These are phyloP conservation scores for Pelvicachromis taeniatus DNA, from an alignment of 2,113 vertebrate genomes.

Conservation along the genomic window DNA sequence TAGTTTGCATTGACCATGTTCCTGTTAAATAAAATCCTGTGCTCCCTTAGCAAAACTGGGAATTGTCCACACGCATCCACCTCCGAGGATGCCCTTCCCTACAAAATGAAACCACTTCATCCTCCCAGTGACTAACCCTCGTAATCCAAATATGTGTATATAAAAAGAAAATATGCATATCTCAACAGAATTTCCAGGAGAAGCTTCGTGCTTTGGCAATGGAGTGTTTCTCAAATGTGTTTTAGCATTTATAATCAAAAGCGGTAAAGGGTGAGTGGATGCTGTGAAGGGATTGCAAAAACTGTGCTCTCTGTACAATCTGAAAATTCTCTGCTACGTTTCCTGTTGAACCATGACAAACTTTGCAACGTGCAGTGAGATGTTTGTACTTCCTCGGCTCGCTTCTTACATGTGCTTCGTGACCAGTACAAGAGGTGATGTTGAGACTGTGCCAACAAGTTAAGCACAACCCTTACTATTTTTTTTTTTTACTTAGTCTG, in stretches of 20 bases:
- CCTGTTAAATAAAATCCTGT: neutral
- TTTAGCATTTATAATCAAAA: slow-evolving; percentile 62
- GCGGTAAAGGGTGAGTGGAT: neutral
- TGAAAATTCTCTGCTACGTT: neutral
- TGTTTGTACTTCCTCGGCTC: slow-evolving; percentile 31
- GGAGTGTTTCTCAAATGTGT: slow-evolving; percentile 65
- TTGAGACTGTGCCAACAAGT: slow-evolving; percentile 59
- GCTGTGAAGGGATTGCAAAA: slow-evolving; percentile 29
- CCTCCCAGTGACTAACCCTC: neutral
- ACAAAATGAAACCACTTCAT: neutral
- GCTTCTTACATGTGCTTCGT: slow-evolving; percentile 33
- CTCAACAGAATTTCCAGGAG: neutral
- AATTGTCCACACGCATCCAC: neutral
- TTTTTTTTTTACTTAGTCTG: neutral
- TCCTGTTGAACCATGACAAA: slow-evolving; percentile 43
- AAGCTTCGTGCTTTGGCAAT: slow-evolving; percentile 6
- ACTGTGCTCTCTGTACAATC: neutral
- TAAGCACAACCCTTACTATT: slow-evolving; percentile 41
- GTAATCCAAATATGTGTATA: neutral
- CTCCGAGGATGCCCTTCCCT: neutral
- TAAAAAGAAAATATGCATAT: neutral
- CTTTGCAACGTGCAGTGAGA: slow-evolving; percentile 33
- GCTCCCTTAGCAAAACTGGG: neutral
- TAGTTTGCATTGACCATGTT: neutral
- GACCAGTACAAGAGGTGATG: slow-evolving; percentile 1